Base-by-base conservation (phyloP, 2,797 vertebrate species). In the Threskiornis aethiopicus region DNA sequence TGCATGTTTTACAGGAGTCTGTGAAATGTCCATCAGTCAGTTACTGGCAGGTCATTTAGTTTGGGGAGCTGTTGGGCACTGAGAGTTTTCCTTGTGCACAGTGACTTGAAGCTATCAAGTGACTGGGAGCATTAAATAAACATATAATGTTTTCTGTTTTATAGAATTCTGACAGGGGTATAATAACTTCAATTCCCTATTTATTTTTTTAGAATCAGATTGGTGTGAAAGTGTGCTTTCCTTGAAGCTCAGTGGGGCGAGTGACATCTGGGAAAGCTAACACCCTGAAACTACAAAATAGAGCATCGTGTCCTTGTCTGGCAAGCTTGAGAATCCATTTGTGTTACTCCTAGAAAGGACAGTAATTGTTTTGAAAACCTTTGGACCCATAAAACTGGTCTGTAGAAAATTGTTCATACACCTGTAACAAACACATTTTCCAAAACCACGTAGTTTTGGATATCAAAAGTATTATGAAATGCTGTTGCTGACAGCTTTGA, bases 351-450 rank as follows among this genome's bases (percentile, higher is more conserved):
- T 91, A 72, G 65, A 16, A 37, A 78, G 76, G 76, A 90, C 46
- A 88, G 72, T 90, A 95, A 97, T 97, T 91, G 93, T 91, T 96
- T 89, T 94, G 90, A 78, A 95, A 95, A 96, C 95, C 94, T 95
- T 94, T 95, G 87, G 49, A 96, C 92, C 76, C 61, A 20, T 83
- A 91, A 89, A 87, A 87, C 82, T 81, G 61, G 35, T 86, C 69
- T 93, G 77, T 57, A 87, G 91, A 94, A 95, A 92, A 95, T 96
- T 91, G 94, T 91, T 87, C 2, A 0, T 89, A 72, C 20, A 88
- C 82, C 72, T 93, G 91, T 93, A 95, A 69, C 72, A 96, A 94
- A 78, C 52, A 92, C 20, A 75, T 96, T 93, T 96, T 91, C 76
- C 37, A 26, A 91, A 94, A 69, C 42, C 35, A 39, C 39, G 37